Conservation (phyloP, 2,113 vertebrate species). For the Spea bombifrons region DNA sequence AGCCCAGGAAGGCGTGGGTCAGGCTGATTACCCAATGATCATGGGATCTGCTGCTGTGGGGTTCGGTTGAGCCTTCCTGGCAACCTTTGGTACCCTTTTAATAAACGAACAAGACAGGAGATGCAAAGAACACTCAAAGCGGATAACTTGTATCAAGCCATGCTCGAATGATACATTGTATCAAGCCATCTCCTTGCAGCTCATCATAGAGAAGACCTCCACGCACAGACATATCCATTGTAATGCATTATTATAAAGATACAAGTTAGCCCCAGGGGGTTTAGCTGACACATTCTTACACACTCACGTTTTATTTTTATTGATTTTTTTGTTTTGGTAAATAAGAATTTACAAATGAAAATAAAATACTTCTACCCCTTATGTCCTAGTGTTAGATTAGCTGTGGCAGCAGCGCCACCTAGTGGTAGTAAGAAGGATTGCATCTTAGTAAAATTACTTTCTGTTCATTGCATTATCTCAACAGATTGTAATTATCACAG, state of each 20-base stretch:
- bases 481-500: conserved; percentile 2
- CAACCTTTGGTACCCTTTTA: neutral
- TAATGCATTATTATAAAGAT: too few species aligned
- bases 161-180: neutral
- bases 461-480: too few species aligned
- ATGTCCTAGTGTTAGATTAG: neutral
- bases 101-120: too few species aligned
- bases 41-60: neutral
- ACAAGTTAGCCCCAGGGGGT: too few species aligned
- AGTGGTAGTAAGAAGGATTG: neutral
- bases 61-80: conserved; percentile 27
- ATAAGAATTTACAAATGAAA: neutral
- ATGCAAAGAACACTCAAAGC: too few species aligned
- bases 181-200: neutral
- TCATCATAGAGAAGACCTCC: too few species aligned
- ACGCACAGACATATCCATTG: too few species aligned
- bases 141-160: neutral
- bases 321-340: neutral
- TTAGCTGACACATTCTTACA: neutral
- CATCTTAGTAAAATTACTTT: neutral
- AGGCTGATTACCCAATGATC: conserved; percentile 41
- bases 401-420: conserved; percentile 17
- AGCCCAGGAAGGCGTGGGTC: conserved; percentile 49
- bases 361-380: neutral
- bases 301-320: neutral